These are phyloP conservation scores for Hirtodrosophila trivittata DNA, from an alignment of 2,888 invertebrate genomes.

Conservation along the genomic window DNA sequence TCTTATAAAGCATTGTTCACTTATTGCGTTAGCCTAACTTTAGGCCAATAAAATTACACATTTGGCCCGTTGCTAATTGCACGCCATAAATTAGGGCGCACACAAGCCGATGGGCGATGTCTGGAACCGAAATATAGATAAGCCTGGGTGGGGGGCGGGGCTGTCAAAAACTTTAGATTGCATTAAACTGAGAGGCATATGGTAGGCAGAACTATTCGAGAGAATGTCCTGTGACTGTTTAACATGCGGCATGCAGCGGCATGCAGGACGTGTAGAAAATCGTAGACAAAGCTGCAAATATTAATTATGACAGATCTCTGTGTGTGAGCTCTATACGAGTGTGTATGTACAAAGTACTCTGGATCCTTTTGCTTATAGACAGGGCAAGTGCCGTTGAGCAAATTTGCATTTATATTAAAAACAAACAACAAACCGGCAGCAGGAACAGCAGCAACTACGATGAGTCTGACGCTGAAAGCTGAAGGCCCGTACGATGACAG, in stretches of 20 bases:
- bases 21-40: constrained; percentile 42
- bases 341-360: constrained; percentile 15
- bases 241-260: constrained; percentile 70
- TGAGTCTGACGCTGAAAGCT: constrained; percentile 24
- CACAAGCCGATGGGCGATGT: constrained; percentile 20
- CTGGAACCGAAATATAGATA: constrained; percentile 35
- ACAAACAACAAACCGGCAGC: constrained; percentile 66
- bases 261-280: constrained; percentile 53
- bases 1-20: constrained; percentile 35
- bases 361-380: constrained; percentile 21
- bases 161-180: constrained; percentile 72
- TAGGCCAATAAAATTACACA: constrained; percentile 64
- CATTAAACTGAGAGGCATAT: constrained; percentile 51
- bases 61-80: constrained; percentile 73
- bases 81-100: constrained; percentile 64
- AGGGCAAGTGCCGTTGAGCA: constrained; percentile 61
- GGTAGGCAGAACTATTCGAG: constrained; percentile 45
- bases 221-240: constrained; percentile 41
- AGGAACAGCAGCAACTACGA: constrained; percentile 25
- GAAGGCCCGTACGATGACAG: constrained; percentile 58
- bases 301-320: constrained; percentile 72
- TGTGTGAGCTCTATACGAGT: constrained; percentile 23
- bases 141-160: not conserved
- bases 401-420: constrained; percentile 81
- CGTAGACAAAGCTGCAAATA: constrained; percentile 70